Percentiles rank a stretch among this genome's conserved stretches.
Conservation (phyloP, 1,140 invertebrate species). For the Pissodes strobi region DNA sequence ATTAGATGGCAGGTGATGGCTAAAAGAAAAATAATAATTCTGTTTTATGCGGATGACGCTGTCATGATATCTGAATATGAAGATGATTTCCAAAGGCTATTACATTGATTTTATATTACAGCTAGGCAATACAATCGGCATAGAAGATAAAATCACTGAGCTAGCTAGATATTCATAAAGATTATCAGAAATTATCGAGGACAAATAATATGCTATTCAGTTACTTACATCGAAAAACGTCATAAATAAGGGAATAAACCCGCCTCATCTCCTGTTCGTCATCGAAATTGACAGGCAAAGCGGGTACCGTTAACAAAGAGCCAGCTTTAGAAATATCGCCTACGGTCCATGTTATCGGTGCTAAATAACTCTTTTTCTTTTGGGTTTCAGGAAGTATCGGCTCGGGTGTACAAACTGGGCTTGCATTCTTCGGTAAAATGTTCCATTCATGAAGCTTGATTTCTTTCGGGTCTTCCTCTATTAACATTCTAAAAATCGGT, state of each 20-base stretch:
- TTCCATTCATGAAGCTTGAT: constrained; percentile 52
- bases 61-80: no score
- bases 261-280: constrained; percentile 79
- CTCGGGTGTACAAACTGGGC: constrained; percentile 29
- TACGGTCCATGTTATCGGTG: constrained; percentile 57
- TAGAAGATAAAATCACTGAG: no score
- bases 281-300: constrained; percentile 59
- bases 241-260: constrained; percentile 76
- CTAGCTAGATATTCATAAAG: no score
- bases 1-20: no score
- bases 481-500: constrained; percentile 28
- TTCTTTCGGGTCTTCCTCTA: constrained; percentile 28
- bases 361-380: constrained; percentile 20
- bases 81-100: no score
- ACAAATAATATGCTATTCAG: background rate
- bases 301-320: constrained; percentile 61
- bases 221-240: constrained; percentile 75
- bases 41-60: no score
- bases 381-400: background rate
- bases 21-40: no score
- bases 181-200: no score
- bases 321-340: constrained; percentile 65
- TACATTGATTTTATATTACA: no score
- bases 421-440: constrained; percentile 41
- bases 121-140: no score